Percentiles rank a stretch among this genome's conserved stretches.
Conservation (phyloP, 2,888 invertebrate species). For the Marronus borbonicus region DNA sequence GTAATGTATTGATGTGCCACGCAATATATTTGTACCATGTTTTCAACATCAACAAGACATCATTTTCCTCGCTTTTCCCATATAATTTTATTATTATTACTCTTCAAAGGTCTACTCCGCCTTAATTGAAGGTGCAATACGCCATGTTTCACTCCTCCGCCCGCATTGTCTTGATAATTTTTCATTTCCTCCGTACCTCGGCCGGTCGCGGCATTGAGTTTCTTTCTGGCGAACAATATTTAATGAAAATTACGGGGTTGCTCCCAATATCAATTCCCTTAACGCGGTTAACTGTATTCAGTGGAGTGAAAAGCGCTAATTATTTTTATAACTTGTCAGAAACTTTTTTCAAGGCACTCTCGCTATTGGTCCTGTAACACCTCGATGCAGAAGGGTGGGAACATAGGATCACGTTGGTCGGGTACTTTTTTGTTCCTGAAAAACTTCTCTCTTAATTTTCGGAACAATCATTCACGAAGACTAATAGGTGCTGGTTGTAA, state of each 20-base stretch:
- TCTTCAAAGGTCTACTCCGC: constrained; percentile 28
- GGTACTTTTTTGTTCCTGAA: constrained; percentile 18
- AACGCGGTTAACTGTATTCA: constrained; percentile 62
- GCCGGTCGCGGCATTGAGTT: neutral
- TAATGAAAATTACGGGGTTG: constrained; percentile 67
- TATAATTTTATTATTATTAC: constrained; percentile 24
- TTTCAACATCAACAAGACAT: too few relatives aligned
- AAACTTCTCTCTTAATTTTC: constrained; percentile 32
- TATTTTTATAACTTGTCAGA: constrained; percentile 63
- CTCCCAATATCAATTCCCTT: constrained; percentile 62
- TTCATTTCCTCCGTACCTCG: constrained; percentile 62
- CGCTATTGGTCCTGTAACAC: neutral
- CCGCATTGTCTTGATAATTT: constrained; percentile 68
- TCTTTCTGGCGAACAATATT: constrained; percentile 62
- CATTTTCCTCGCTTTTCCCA: neutral
- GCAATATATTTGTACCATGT: too few relatives aligned
- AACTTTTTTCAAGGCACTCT: constrained; percentile 30
- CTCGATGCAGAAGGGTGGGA: constrained; percentile 7
- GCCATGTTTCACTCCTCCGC: constrained; percentile 66
- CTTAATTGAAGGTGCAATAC: constrained; percentile 69
- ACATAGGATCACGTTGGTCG: neutral
- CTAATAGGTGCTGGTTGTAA: neutral
- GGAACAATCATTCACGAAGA: constrained; percentile 25
- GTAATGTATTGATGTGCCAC: too few relatives aligned
- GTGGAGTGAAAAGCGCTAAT: constrained; percentile 64